Percentiles rank a stretch among this genome's conserved stretches.
phyloP scores from a whole-genome alignment of 2,797 vertebrate species.

The Fistularia tabacaria region DNA sequence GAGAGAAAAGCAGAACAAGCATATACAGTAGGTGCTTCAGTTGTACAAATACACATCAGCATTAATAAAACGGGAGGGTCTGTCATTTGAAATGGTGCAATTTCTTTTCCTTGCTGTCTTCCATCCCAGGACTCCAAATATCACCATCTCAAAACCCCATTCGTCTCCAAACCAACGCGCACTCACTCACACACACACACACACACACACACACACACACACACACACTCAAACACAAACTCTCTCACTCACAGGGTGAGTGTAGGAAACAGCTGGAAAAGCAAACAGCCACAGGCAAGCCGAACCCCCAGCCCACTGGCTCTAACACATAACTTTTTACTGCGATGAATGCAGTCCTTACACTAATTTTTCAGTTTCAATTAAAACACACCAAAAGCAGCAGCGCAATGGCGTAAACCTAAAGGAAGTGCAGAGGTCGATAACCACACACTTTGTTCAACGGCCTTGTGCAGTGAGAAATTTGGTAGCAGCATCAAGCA shows the following conservation, averaged over 20 bases:
- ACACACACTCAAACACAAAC: conserved; percentile 32
- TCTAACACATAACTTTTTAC: conserved; percentile 60
- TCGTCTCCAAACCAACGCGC: conserved; percentile 32
- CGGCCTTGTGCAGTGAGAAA: conserved; percentile 33
- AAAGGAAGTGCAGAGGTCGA: conserved; percentile 49
- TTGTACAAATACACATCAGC: conserved; percentile 36
- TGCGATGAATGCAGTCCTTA: conserved; percentile 67
- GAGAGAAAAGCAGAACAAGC: no score
- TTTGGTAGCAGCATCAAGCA: conserved; percentile 32
- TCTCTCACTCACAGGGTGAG: conserved; percentile 56
- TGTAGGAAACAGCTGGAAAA: conserved; percentile 74
- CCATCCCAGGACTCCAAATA: conserved; percentile 41
- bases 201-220: conserved; percentile 34
- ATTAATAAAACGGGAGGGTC: conserved; percentile 36
- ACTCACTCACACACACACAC: conserved; percentile 14
- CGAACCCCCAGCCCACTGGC: conserved; percentile 47
- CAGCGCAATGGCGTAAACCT: conserved; percentile 47
- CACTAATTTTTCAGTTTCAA: conserved; percentile 56
- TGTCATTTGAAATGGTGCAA: conserved; percentile 34
- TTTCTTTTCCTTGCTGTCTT: conserved; percentile 39
- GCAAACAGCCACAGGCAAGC: conserved; percentile 64
- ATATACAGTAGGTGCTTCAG: conserved; percentile 42
- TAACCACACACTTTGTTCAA: conserved; percentile 53
- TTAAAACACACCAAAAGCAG: conserved; percentile 36
- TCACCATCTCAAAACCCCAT: conserved; percentile 42